These are phyloP conservation scores for Danio choprae DNA, from an alignment of 2,797 vertebrate species.

Conservation along the genomic window DNA sequence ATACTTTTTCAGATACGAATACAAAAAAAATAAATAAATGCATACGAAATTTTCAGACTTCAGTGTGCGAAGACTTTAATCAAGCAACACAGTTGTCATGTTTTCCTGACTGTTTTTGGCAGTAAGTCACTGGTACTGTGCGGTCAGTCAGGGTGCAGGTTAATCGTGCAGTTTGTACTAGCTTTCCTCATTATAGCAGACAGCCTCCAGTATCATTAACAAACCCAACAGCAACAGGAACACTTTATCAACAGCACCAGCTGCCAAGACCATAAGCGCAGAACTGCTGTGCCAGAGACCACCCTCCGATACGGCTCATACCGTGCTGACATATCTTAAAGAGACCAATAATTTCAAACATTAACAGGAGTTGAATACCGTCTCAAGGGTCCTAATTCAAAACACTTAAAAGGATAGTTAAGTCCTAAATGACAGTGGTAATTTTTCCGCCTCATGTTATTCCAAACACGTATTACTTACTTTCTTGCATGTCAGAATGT, in stretches of 20 bases:
- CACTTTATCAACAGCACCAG: constrained; percentile 40
- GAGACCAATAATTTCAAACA: constrained; percentile 8
- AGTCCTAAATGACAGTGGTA: background rate
- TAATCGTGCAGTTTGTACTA: constrained; percentile 4
- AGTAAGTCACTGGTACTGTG: constrained; percentile 4
- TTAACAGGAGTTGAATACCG: background rate
- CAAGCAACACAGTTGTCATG: background rate
- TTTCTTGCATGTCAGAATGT: background rate
- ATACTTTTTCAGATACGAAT: too few relatives aligned
- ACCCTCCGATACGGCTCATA: constrained; percentile 12
- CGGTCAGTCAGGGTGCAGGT: constrained; percentile 27
- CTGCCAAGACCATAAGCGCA: constrained; percentile 27
- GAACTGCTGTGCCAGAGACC: constrained; percentile 15
- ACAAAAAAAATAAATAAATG: too few relatives aligned
- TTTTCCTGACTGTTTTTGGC: constrained; percentile 30
- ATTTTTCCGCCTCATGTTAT: background rate
- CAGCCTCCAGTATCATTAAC: constrained; percentile 32
- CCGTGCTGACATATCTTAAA: constrained; percentile 22
- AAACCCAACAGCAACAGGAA: constrained; percentile 11
- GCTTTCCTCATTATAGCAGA: constrained; percentile 27
- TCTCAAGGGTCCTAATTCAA: constrained; percentile 19
- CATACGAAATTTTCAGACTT: too few relatives aligned
- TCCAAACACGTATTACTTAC: background rate
- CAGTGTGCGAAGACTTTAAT: too few relatives aligned
- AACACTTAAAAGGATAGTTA: constrained; percentile 7